Conservation (phyloP, 2,113 vertebrate genomes). For the Todiramphus saurophagus region DNA sequence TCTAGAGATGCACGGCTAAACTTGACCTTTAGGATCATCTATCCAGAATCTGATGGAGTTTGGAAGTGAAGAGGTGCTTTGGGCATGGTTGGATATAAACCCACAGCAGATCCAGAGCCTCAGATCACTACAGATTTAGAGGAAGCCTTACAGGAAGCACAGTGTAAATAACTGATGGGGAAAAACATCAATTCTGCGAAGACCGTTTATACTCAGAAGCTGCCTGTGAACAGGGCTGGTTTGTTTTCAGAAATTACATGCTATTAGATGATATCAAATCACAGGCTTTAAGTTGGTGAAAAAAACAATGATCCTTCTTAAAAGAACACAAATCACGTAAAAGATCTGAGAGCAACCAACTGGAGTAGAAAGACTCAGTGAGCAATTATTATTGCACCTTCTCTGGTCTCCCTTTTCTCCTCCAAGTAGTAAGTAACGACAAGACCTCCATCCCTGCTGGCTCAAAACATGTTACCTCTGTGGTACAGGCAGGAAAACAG, state of each 20-base stretch:
- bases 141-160: background rate
- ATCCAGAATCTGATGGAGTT: constrained; percentile 69
- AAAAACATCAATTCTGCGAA: background rate
- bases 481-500: background rate
- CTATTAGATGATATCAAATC: background rate
- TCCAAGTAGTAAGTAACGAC: background rate
- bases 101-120: background rate
- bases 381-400: background rate
- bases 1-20: constrained; percentile 88
- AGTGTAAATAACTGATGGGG: background rate
- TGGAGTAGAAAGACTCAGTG: background rate
- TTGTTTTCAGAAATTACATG: background rate
- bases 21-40: constrained; percentile 90
- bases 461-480: background rate
- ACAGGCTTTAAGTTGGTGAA: background rate
- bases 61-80: constrained; percentile 33
- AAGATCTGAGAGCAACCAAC: background rate
- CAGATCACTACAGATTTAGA: background rate
- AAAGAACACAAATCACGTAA: background rate
- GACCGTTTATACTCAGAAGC: background rate
- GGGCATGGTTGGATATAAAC: background rate
- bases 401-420: background rate
- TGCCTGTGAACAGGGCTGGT: background rate
- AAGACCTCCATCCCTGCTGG: background rate
- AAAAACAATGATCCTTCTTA: background rate